These are phyloP conservation scores for Caenorhabditis plicata DNA, from an alignment of 2,888 invertebrate species.

Conservation along the genomic window DNA sequence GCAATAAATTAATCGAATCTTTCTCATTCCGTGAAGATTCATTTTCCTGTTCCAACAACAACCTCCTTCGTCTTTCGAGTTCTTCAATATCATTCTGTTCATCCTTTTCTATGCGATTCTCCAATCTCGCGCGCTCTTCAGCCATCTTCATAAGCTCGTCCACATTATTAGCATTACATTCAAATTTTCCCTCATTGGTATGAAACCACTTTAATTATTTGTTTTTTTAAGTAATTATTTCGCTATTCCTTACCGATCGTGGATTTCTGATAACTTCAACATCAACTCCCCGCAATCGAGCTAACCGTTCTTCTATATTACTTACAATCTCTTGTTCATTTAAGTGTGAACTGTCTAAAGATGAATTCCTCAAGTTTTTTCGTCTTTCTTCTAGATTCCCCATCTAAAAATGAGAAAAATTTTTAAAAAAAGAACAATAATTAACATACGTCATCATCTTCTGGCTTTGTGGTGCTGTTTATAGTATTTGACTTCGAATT, in stretches of 20 bases:
- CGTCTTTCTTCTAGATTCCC: slow-evolving; percentile 17
- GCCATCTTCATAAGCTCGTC: slow-evolving; percentile 36
- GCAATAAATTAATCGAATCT: background rate
- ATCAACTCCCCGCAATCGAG: slow-evolving; percentile 52
- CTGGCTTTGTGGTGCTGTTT: background rate
- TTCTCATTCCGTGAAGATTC: background rate
- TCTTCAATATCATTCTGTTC: slow-evolving; percentile 19
- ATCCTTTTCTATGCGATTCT: slow-evolving; percentile 24
- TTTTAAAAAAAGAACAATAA: background rate
- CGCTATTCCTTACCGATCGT: slow-evolving; percentile 21
- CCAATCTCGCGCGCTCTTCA: slow-evolving; percentile 24
- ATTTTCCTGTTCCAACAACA: slow-evolving; percentile 9
- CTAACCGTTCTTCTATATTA: slow-evolving; percentile 58
- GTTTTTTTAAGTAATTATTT: background rate
- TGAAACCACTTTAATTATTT: slow-evolving; percentile 32
- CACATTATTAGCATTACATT: slow-evolving; percentile 14
- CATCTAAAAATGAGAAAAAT: background rate
- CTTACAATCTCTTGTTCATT: no score
- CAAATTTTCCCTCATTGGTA: background rate
- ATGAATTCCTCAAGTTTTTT: slow-evolving; percentile 10
- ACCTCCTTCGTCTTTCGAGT: slow-evolving; percentile 11
- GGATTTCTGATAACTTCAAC: slow-evolving; percentile 61
- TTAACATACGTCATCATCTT: background rate
- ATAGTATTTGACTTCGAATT: background rate
- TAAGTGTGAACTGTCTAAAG: no score